Evolutionary conservation across 2,797 vertebrate species (phyloP).

Genomic region (Rhinogobio ventralis): DNA sequence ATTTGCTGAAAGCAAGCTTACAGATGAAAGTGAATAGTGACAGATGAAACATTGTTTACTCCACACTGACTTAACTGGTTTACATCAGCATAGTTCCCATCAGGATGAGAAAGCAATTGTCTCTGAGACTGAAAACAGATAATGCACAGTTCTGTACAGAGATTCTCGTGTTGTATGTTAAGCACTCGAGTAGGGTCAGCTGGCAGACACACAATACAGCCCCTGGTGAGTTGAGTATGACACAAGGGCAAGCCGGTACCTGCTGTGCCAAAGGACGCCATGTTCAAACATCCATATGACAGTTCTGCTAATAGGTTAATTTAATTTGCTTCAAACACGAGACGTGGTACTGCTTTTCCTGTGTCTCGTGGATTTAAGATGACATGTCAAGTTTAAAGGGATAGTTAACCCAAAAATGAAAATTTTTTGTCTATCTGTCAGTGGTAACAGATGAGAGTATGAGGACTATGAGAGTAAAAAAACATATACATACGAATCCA

Average conservation of each 20-base stretch:
- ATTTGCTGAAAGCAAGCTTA: slow-evolving; percentile 1
- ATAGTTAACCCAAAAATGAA: too few relatives aligned
- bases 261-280: neutral
- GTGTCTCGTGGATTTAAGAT: neutral
- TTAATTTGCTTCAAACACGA: neutral
- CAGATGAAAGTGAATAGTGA: neutral
- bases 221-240: slow-evolving; percentile 2
- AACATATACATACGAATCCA: too few relatives aligned
- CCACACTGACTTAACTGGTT: slow-evolving; percentile 14
- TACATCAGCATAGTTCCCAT: slow-evolving; percentile 8
- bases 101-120: slow-evolving; percentile 23
- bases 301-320: neutral
- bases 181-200: neutral
- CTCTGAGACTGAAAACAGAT: neutral
- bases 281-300: slow-evolving; percentile 12
- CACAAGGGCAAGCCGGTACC: neutral
- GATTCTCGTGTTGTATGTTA: neutral
- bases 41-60: neutral
- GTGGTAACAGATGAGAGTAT: too few relatives aligned
- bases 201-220: slow-evolving; percentile 18
- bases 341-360: neutral
- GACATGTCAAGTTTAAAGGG: too few relatives aligned
- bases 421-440: too few relatives aligned
- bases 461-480: too few relatives aligned
- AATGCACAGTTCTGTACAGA: neutral